Evolutionary conservation across 2,113 vertebrate species (phyloP).

Genomic region (Scatophagus argus): DNA sequence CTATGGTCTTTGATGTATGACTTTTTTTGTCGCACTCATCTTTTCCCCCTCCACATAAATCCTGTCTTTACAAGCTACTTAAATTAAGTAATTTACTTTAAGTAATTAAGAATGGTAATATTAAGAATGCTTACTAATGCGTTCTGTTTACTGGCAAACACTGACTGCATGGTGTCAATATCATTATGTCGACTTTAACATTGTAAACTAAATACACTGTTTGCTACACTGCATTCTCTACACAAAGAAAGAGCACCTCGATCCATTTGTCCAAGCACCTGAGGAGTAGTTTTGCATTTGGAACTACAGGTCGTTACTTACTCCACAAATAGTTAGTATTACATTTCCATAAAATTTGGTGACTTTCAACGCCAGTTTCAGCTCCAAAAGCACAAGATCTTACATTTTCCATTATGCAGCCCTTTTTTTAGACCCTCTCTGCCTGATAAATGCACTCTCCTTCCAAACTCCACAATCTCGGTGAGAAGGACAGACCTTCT

Average conservation of each 20-base stretch:
- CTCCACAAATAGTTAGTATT: no score
- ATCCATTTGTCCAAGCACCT: no score
- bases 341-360: no score
- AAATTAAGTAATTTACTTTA: conserved; percentile 17
- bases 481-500: no score
- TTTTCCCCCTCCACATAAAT: conserved; percentile 1
- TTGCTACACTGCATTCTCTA: not conserved
- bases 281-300: no score
- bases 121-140: not conserved
- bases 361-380: no score
- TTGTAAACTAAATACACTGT: not conserved
- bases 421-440: no score
- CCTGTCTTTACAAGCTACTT: not conserved
- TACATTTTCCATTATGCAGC: no score
- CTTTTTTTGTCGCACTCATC: not conserved
- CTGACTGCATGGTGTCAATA: not conserved
- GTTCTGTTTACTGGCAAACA: not conserved
- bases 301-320: no score
- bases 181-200: not conserved
- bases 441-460: no score
- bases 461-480: no score
- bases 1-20: conserved; percentile 16
- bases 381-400: no score
- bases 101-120: not conserved
- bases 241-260: not conserved